Evolutionary conservation across 1,140 invertebrate species (phyloP).

Genomic region (Medauroidea extradentata): DNA sequence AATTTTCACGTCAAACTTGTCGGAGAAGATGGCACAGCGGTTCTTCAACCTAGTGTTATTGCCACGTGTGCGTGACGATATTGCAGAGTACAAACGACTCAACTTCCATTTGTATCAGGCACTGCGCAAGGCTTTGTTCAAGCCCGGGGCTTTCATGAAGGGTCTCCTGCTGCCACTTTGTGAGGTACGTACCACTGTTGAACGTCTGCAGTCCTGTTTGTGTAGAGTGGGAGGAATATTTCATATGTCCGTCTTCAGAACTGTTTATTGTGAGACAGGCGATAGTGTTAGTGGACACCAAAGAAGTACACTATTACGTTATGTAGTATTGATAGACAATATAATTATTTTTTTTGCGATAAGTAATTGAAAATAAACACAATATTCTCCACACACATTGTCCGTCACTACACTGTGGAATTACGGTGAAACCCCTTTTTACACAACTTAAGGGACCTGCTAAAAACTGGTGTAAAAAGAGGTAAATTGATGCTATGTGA

Average conservation of each 20-base stretch:
- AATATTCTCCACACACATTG: too few relatives aligned
- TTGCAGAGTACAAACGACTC: constrained; percentile 89
- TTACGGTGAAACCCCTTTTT: too few relatives aligned
- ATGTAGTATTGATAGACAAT: too few relatives aligned
- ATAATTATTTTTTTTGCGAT: too few relatives aligned
- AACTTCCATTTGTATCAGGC: constrained; percentile 97
- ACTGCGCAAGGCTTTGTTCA: constrained; percentile 88
- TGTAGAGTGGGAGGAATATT: too few relatives aligned
- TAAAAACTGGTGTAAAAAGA: too few relatives aligned
- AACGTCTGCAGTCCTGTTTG: background rate
- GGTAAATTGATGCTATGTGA: too few relatives aligned
- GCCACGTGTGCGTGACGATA: constrained; percentile 91
- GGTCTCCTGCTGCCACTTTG: constrained; percentile 89
- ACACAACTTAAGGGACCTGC: too few relatives aligned
- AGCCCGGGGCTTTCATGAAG: constrained; percentile 99
- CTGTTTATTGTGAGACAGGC: background rate
- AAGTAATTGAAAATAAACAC: too few relatives aligned
- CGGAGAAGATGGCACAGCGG: constrained; percentile 93
- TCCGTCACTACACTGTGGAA: too few relatives aligned
- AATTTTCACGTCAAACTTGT: constrained; percentile 94
- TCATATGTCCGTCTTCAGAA: too few relatives aligned
- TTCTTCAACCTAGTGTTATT: constrained; percentile 94
- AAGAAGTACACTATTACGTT: too few relatives aligned
- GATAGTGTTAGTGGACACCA: background rate
- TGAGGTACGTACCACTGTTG: constrained; percentile 54